phyloP scores from a whole-genome alignment of 2,113 vertebrate genomes.

The Myotis lucifugus region DNA sequence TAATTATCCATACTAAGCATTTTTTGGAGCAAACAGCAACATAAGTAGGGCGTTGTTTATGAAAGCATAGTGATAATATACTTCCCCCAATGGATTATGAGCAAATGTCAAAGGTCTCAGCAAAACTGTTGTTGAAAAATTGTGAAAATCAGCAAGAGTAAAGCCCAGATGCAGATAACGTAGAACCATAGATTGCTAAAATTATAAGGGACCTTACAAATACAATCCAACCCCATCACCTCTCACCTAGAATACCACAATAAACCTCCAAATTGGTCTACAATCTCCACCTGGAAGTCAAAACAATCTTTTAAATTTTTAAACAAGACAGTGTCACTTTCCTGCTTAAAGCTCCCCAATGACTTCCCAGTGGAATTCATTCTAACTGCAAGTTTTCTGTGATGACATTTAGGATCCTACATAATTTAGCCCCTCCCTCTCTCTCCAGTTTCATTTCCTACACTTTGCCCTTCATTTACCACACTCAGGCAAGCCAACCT shows the following conservation, averaged over 20 bases:
- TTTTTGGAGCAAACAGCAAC: background rate
- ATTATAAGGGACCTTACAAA: background rate
- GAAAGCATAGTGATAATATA: background rate
- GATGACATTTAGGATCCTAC: background rate
- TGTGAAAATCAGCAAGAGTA: conserved; percentile 41
- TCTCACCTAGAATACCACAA: background rate
- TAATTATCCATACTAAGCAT: conserved; percentile 7
- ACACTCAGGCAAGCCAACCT: background rate
- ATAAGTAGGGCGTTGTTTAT: background rate
- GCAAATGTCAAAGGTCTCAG: conserved; percentile 10
- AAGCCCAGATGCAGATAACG: conserved; percentile 8
- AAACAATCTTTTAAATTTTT: conserved; percentile 37
- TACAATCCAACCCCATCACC: background rate
- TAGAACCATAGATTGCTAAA: background rate
- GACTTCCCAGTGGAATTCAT: conserved; percentile 18
- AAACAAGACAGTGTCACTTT: background rate
- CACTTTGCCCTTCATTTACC: conserved; percentile 11
- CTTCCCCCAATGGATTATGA: background rate
- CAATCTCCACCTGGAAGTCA: background rate
- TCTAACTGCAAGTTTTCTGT: background rate
- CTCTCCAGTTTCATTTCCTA: conserved; percentile 25
- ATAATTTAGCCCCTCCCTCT: background rate
- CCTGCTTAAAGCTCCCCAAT: background rate
- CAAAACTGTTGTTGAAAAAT: conserved; percentile 45
- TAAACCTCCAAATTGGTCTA: background rate